Conservation (phyloP, 23 tunicate genomes). For the Diplosoma virens region DNA sequence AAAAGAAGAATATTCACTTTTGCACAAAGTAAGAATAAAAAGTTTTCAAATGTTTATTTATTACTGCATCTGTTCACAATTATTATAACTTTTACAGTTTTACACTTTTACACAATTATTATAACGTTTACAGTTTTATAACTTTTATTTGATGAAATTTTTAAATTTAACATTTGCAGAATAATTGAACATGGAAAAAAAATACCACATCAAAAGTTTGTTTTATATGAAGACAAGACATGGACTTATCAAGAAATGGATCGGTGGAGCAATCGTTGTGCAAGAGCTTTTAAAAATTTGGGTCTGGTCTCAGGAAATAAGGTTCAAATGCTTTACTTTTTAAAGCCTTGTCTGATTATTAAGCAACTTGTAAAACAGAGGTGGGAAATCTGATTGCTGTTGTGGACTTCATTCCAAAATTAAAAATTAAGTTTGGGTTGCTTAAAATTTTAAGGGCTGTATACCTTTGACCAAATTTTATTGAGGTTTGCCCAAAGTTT, state of each 20-base stretch:
- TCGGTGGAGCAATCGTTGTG: conserved; percentile 46
- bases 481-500: no score
- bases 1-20: not conserved
- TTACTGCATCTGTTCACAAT: no score
- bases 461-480: no score
- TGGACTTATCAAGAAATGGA: conserved; percentile 49
- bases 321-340: no score
- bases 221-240: conserved; percentile 44
- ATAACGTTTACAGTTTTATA: not conserved
- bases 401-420: no score
- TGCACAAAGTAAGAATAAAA: conserved; percentile 1
- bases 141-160: not conserved
- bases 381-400: no score
- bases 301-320: conserved; percentile 45
- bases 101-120: no score
- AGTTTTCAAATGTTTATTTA: not conserved
- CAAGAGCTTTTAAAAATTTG: conserved; percentile 38
- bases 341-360: no score
- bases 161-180: conserved; percentile 21
- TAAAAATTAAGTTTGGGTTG: no score
- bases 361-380: no score
- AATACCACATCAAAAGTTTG: conserved; percentile 30
- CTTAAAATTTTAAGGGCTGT: no score
- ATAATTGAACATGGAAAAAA: conserved; percentile 34
- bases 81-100: no score